A percentile compares a stretch with the other conserved stretches of the same genome.
phyloP scores from a whole-genome alignment of 2,888 invertebrate species.

The Cryptus viduatorius region DNA sequence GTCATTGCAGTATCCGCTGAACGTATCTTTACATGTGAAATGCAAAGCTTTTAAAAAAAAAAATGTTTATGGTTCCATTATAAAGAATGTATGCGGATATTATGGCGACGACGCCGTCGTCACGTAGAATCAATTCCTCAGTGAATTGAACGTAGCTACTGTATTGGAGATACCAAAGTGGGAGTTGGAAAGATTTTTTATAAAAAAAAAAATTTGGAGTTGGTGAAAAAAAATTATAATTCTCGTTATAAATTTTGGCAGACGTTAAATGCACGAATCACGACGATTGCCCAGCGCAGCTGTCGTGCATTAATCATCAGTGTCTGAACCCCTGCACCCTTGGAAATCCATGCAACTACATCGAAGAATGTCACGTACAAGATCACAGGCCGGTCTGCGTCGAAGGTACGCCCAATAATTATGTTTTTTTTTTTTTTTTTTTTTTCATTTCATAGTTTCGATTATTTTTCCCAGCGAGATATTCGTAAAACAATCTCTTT shows the following conservation, averaged over 20 bases:
- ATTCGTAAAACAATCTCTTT: constrained; percentile 5
- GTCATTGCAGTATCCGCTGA: constrained; percentile 1
- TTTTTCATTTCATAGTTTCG: neutral
- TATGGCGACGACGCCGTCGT: constrained; percentile 57
- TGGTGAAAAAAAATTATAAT: constrained; percentile 65
- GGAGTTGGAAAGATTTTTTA: neutral
- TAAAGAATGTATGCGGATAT: constrained; percentile 34
- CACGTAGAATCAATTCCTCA: constrained; percentile 54
- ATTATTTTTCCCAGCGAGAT: neutral
- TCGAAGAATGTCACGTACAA: constrained; percentile 93
- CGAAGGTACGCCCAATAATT: constrained; percentile 87
- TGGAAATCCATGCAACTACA: constrained; percentile 90
- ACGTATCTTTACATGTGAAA: constrained; percentile 39
- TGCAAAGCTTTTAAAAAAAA: constrained; percentile 41
- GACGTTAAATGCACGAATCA: constrained; percentile 93
- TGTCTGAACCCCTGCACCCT: constrained; percentile 93
- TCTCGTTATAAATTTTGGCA: constrained; percentile 80
- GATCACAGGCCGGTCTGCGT: constrained; percentile 94
- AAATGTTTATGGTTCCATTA: neutral
- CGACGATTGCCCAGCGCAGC: constrained; percentile 91
- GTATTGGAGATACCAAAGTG: constrained; percentile 18
- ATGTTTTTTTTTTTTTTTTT: neutral
- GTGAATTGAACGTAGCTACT: constrained; percentile 34
- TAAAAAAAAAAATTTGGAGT: constrained; percentile 3
- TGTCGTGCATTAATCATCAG: constrained; percentile 92